Evolutionary conservation across 2,888 invertebrate genomes (phyloP).

Genomic region (Troides aeacus): DNA sequence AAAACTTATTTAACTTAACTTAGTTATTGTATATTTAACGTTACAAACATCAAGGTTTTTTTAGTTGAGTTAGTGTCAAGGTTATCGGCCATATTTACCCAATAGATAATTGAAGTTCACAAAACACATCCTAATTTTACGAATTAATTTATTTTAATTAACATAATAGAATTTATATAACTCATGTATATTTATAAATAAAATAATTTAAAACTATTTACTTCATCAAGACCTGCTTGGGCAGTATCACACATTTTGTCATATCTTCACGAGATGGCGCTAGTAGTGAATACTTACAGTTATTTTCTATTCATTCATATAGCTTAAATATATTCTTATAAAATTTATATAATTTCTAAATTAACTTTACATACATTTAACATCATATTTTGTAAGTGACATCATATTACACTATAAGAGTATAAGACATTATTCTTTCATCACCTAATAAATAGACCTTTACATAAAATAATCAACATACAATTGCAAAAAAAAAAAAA

Average conservation of each 20-base stretch:
- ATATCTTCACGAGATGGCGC: conserved; percentile 13
- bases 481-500: too few relatives aligned
- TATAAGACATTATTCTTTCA: too few relatives aligned
- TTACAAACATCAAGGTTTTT: background rate
- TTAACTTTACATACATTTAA: too few relatives aligned
- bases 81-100: background rate
- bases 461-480: too few relatives aligned
- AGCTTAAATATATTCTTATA: too few relatives aligned
- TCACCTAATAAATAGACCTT: too few relatives aligned
- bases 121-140: background rate
- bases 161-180: background rate
- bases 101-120: background rate
- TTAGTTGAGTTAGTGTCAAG: background rate
- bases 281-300: conserved; percentile 1
- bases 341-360: too few relatives aligned
- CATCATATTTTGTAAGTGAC: too few relatives aligned
- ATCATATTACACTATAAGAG: too few relatives aligned
- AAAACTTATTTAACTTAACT: too few relatives aligned
- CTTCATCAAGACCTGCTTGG: background rate
- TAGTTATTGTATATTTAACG: too few relatives aligned
- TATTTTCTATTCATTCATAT: too few relatives aligned
- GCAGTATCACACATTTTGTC: background rate
- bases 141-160: background rate
- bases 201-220: background rate
- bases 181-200: background rate